A percentile compares a stretch with the other conserved stretches of the same genome.
These are phyloP conservation scores for Hycleus phaleratus DNA, from an alignment of 1,140 invertebrate species.

Conservation along the genomic window DNA sequence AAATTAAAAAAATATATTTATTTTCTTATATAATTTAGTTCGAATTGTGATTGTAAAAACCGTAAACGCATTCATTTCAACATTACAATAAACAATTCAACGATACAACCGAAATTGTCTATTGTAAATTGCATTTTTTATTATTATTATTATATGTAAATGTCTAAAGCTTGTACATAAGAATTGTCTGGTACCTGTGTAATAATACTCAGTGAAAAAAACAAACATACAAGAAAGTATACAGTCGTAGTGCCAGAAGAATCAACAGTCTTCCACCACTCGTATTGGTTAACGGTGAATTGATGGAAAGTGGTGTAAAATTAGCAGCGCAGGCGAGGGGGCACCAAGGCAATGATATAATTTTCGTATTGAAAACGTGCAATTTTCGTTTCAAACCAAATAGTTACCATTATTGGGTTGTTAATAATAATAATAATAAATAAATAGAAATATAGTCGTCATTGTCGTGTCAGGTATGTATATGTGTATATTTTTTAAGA, in stretches of 20 bases:
- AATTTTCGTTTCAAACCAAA: conserved; percentile 21
- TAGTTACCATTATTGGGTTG: conserved; percentile 11
- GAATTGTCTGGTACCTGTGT: conserved; percentile 40
- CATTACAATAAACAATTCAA: too few species aligned
- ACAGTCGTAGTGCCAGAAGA: conserved; percentile 34
- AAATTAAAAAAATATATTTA: too few species aligned
- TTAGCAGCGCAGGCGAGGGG: conserved; percentile 27
- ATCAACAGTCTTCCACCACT: conserved; percentile 39
- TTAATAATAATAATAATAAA: background rate
- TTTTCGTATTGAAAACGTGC: conserved; percentile 19
- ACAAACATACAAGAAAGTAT: conserved; percentile 13
- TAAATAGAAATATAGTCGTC: too few species aligned
- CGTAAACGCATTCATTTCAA: too few species aligned
- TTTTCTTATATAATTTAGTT: too few species aligned
- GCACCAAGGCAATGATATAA: conserved; percentile 27
- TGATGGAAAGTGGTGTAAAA: conserved; percentile 27
- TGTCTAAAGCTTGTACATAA: conserved; percentile 23
- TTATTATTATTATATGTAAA: too few species aligned
- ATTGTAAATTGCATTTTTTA: too few species aligned
- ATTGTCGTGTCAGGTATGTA: too few species aligned
- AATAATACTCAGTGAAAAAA: conserved; percentile 28
- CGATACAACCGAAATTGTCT: too few species aligned
- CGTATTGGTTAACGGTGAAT: background rate
- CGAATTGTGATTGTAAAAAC: too few species aligned
- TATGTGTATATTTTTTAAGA: conserved; percentile 6